Evolutionary conservation across 1,140 invertebrate species (phyloP), one percentile per base, ranked within the genome.

Genomic region (Telenomus remus): DNA sequence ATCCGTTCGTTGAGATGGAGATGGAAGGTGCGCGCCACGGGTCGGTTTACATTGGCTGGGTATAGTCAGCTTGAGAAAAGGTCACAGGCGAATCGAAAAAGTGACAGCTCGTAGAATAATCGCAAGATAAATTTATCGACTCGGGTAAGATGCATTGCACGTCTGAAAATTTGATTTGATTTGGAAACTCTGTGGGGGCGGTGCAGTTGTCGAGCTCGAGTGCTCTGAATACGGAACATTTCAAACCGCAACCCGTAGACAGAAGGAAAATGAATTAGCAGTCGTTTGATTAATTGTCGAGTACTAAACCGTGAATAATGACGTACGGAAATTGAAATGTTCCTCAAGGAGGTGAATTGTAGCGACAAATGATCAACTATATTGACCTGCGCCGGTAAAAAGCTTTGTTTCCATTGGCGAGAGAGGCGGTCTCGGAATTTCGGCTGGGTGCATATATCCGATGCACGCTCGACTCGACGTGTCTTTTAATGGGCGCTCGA

Each of bases 291-390:
- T 63, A 47, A 39, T 63, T 35, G 53, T 51, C 37, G 13, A 47
- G 59, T 37, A 51, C 51, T 71, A 71, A 63, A 51, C 47, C 47
- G 39, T 71, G 68, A 71, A 71, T 71, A 71, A 64, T 63, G 59
- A 63, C 27, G 15, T 19, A 37, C 51, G 69, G 69, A 72, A 72
- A 72, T 64, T 64, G 60, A 64, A 71, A 71, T 42, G 47, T 51
- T 72, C 69, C 64, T 64, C 33, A 57, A 57, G 54, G 12, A 11
- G 42, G 14, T 64, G 68, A 72, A 57, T 72, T 72, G 64, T 72
- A 37, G 44, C 68, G 39, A 63, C 53, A 72, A 72, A 72, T 72
- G 57, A 60, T 63, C 47, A 39, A 64, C 47, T 13, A 46, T 33
- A 42, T 51, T 48, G 44, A 53, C 16, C 7, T 1, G 0, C 0